These are phyloP conservation scores for Bostrychus sinensis DNA, from an alignment of 2,113 vertebrate species.

Conservation along the genomic window DNA sequence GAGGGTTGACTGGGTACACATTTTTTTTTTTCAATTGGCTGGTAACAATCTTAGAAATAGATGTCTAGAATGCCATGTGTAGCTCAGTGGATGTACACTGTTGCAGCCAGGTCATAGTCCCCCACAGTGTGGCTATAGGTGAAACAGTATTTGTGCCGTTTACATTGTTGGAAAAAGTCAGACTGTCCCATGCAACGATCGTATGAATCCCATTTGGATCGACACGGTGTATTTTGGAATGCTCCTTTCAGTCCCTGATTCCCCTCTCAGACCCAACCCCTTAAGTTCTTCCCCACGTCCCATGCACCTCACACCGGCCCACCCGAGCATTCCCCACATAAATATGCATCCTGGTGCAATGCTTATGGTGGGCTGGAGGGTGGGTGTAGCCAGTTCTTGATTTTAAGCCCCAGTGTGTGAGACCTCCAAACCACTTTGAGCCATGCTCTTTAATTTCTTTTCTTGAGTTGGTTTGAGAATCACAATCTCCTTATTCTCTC, in stretches of 20 bases:
- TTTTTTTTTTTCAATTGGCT: background rate
- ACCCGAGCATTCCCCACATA: conserved; percentile 29
- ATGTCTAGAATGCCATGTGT: background rate
- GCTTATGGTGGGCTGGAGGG: conserved; percentile 45
- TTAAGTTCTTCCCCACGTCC: background rate
- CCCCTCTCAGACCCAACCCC: conserved; percentile 15
- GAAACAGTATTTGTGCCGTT: conserved; percentile 53
- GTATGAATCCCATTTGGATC: conserved; percentile 75
- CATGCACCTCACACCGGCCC: conserved; percentile 38
- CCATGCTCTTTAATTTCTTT: conserved; percentile 71
- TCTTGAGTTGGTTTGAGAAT: conserved; percentile 77
- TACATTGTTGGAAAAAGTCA: conserved; percentile 45
- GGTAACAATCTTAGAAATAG: background rate
- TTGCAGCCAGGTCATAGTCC: conserved; percentile 27
- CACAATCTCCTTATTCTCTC: conserved; percentile 83
- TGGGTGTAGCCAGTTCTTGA: conserved; percentile 66
- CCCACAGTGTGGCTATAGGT: conserved; percentile 33
- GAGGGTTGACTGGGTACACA: background rate
- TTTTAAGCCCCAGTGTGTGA: conserved; percentile 85
- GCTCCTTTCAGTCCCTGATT: conserved; percentile 52
- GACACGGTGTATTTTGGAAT: conserved; percentile 70
- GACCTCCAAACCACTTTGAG: conserved; percentile 75
- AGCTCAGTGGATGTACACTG: conserved; percentile 18
- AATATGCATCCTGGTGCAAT: conserved; percentile 51
- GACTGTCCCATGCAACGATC: conserved; percentile 56